phyloP scores from a whole-genome alignment of 2,797 vertebrate species.

The Bucorvus abyssinicus region DNA sequence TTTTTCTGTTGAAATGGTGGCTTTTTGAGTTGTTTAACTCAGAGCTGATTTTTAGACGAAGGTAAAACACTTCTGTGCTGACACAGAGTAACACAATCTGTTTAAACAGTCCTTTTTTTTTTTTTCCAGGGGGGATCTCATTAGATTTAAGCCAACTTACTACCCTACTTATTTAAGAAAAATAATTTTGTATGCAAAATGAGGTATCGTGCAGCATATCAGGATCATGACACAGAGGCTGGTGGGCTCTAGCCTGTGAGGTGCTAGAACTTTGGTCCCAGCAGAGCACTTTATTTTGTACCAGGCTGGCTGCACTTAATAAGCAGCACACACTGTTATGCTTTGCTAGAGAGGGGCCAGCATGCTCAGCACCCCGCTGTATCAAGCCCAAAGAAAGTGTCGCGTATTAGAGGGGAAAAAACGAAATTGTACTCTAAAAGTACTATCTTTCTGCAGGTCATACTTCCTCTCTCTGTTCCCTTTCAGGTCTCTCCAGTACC shows the following conservation, averaged over 20 bases:
- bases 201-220: fast-evolving
- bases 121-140: too few relatives aligned
- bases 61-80: neutral
- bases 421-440: neutral
- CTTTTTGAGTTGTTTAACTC: neutral
- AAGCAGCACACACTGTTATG: neutral
- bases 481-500: neutral
- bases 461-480: neutral
- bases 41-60: neutral
- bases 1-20: neutral
- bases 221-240: neutral
- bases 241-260: neutral
- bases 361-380: fast-evolving
- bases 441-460: neutral
- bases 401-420: neutral
- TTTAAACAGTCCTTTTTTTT: neutral
- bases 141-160: neutral
- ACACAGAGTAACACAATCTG: neutral
- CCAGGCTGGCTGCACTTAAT: neutral
- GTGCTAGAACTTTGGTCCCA: neutral
- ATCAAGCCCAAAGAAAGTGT: neutral
- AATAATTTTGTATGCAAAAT: neutral
- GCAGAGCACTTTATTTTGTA: neutral
- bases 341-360: neutral
- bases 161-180: neutral